Percentiles rank a stretch among this genome's conserved stretches.
phyloP scores from a whole-genome alignment of 2,888 invertebrate genomes.

The Perizoma flavofasciatum region DNA sequence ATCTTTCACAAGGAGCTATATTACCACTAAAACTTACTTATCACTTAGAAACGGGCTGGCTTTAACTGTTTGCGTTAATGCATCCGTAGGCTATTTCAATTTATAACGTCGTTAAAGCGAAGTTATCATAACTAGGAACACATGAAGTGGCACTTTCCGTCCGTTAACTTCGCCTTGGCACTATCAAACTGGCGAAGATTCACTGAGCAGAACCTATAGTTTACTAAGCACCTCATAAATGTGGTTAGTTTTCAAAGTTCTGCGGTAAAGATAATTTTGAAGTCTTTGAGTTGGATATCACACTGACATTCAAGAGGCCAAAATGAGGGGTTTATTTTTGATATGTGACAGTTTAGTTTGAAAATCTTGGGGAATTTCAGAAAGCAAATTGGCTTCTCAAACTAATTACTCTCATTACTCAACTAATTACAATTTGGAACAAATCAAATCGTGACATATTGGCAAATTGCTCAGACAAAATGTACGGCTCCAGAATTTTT shows the following conservation, averaged over 20 bases:
- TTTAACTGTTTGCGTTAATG: constrained; percentile 27
- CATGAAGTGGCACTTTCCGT: constrained; percentile 38
- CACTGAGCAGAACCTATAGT: background rate
- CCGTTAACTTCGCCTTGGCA: constrained; percentile 32
- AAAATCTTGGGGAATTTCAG: too few relatives aligned
- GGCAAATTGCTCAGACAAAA: constrained; percentile 17
- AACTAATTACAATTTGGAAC: constrained; percentile 20
- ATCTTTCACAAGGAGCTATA: too few relatives aligned
- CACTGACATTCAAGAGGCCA: too few relatives aligned
- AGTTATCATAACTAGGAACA: constrained; percentile 40
- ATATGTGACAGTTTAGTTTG: background rate
- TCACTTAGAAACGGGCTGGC: constrained; percentile 3
- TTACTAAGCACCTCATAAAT: constrained; percentile 3
- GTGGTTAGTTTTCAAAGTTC: background rate
- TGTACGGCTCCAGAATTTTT: background rate
- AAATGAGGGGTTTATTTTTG: too few relatives aligned
- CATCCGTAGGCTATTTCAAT: constrained; percentile 33
- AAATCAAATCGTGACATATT: constrained; percentile 12
- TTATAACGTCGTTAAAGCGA: constrained; percentile 40
- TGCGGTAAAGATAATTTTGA: too few relatives aligned
- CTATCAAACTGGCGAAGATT: constrained; percentile 26
- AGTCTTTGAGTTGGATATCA: too few relatives aligned
- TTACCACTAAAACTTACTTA: constrained; percentile 1
- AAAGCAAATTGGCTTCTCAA: too few relatives aligned
- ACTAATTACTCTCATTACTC: too few relatives aligned